Base-by-base conservation (phyloP, 2,888 invertebrate species). In the Machimus rusticus region DNA sequence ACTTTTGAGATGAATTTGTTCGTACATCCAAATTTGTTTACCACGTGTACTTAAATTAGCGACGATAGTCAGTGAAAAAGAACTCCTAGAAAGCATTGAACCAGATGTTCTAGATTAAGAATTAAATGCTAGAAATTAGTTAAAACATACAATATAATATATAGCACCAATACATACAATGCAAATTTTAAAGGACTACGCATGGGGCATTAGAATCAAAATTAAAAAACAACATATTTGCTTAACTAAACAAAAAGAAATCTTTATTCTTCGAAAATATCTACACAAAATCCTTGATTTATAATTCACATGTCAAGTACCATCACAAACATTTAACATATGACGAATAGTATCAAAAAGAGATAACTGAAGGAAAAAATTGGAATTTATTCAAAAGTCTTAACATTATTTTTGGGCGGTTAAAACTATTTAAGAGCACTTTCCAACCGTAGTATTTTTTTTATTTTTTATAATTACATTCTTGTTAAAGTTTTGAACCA, bases 371-470 rank as follows among this genome's bases (percentile, higher is more conserved):
- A 82, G 28, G 31, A 23, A 66, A 66, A 78, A 51, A 46, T 28
- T 14, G 34, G 28, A 82, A 46, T 82, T 82, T 37, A 82, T 57
- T 82, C 82, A 19, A 76, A 82, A 82, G 82, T 57, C 81, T 82
- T 82, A 82, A 82, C 14, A 82, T 57, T 82, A 82, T 39, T 82
- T 66, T 82, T 82, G 82, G 82, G 82, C 82, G 82, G 82, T 82
- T 57, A 82, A 82, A 82, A 82, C 82, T 82, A 82, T 82, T 57
- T 82, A 82, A 82, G 82, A 82, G 82, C 82, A 82, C 82, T 82
- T 82, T 66, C 51, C 28, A 79, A 79, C 79, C 79, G 79, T 82
- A 82, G 82, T 82, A 57, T 51, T 31, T 4, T 39, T 46, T 46
- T n/a, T n/a, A n/a, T 43, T 43, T 43, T 46, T 31, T 82, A 82